These are phyloP conservation scores for Zaprionus taronus DNA, from an alignment of 1,140 invertebrate genomes.

Conservation along the genomic window DNA sequence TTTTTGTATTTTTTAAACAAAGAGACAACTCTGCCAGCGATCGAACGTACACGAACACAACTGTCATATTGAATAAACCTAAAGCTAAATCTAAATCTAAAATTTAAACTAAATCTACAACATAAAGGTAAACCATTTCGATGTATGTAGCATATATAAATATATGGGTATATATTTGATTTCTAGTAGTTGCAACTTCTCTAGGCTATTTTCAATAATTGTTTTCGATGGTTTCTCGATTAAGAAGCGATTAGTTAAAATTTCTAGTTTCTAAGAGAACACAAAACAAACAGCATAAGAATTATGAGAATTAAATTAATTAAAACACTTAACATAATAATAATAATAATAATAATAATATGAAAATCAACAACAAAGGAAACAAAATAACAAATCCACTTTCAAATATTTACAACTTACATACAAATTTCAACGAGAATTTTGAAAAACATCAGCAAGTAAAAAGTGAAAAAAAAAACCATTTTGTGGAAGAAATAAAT, in stretches of 20 bases:
- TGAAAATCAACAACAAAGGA: conserved; percentile 43
- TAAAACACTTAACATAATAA: conserved; percentile 48
- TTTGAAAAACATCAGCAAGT: conserved; percentile 54
- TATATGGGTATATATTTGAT: conserved; percentile 58
- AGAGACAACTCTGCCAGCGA: conserved; percentile 56
- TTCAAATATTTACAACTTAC: conserved; percentile 81
- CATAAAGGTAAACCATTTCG: conserved; percentile 58
- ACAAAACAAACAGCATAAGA: conserved; percentile 51
- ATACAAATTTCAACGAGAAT: conserved; percentile 78
- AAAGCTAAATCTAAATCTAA: conserved; percentile 46
- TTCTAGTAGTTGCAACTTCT: conserved; percentile 78
- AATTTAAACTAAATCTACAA: conserved; percentile 46
- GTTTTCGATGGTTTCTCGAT: conserved; percentile 75
- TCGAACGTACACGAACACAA: conserved; percentile 79
- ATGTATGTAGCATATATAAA: conserved; percentile 65
- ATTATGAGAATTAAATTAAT: conserved; percentile 71
- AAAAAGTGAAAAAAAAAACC: conserved; percentile 26
- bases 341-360: conserved; percentile 34
- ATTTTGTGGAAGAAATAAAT: conserved; percentile 81
- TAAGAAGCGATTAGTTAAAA: conserved; percentile 78
- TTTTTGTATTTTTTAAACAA: conserved; percentile 69
- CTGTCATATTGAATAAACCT: conserved; percentile 76
- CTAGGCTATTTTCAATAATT: conserved; percentile 77
- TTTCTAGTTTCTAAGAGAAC: conserved; percentile 70
- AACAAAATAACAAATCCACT: conserved; percentile 57